Conservation (phyloP, 2,797 vertebrate genomes). For the Tokudaia tokunoshimensis region DNA sequence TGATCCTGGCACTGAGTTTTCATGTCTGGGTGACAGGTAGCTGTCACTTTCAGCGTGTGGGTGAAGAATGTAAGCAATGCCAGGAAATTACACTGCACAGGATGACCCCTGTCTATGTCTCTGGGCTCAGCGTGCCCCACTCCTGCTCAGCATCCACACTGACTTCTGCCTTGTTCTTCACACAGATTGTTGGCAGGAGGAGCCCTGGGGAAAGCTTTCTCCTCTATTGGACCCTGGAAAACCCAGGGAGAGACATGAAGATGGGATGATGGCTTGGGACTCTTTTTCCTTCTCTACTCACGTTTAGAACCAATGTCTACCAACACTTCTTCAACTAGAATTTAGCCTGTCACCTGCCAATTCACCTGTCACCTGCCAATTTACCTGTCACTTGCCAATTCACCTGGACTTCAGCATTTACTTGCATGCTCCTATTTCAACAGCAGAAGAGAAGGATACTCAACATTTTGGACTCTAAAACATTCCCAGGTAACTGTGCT, state of each 20-base stretch:
- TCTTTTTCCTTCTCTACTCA: not conserved
- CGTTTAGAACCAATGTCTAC: not conserved
- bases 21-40: not conserved
- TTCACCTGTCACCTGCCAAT: not conserved
- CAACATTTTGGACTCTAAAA: not conserved
- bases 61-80: too few relatives aligned
- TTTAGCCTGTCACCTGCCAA: not conserved
- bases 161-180: not conserved
- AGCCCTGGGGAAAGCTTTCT: rapidly evolving
- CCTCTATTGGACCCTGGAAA: not conserved
- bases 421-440: not conserved
- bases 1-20: not conserved
- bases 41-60: not conserved
- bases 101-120: not conserved
- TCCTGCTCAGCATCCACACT: not conserved
- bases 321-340: not conserved
- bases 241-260: too few relatives aligned
- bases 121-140: not conserved
- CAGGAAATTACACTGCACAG: not conserved
- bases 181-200: not conserved
- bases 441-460: not conserved
- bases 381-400: not conserved
- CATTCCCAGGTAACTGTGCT: not conserved
- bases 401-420: not conserved
- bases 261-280: not conserved